These are phyloP conservation scores for Malurus alboscapulatus DNA, from an alignment of 2,113 vertebrate species.

Conservation along the genomic window DNA sequence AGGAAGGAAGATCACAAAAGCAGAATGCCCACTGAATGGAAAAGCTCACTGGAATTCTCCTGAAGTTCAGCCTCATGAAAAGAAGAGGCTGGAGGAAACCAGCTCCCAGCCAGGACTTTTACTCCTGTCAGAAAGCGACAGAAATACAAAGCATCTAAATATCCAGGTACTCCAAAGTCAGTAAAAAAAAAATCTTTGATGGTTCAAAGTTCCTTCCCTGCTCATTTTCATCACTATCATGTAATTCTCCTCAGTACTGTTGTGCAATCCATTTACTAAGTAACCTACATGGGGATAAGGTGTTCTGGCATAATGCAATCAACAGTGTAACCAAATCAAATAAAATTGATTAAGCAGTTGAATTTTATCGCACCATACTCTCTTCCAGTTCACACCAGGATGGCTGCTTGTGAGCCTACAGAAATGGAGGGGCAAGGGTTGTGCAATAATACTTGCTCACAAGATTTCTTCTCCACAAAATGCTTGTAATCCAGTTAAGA, in stretches of 20 bases:
- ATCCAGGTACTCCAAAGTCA: background rate
- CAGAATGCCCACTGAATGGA: background rate
- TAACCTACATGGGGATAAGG: background rate
- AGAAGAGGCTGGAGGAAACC: background rate
- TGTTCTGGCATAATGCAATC: background rate
- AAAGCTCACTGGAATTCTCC: background rate
- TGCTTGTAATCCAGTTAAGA: slow-evolving; percentile 4
- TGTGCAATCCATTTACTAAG: background rate
- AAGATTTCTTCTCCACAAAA: background rate
- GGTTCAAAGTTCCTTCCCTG: background rate
- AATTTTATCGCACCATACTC: background rate
- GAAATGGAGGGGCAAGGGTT: background rate
- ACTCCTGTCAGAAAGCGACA: background rate
- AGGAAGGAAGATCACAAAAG: background rate
- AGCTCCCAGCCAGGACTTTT: background rate
- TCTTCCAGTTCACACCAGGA: slow-evolving; percentile 54
- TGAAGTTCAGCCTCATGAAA: background rate
- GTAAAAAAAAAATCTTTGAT: background rate
- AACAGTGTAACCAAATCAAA: background rate
- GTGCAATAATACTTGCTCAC: background rate
- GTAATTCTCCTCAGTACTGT: background rate
- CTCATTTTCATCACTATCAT: background rate
- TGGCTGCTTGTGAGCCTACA: background rate
- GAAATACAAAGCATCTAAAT: background rate
- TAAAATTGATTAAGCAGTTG: background rate